Evolutionary conservation across 1,140 invertebrate species (phyloP), one percentile per base, ranked within the genome.

Genomic region (Drosophila ironensis): DNA sequence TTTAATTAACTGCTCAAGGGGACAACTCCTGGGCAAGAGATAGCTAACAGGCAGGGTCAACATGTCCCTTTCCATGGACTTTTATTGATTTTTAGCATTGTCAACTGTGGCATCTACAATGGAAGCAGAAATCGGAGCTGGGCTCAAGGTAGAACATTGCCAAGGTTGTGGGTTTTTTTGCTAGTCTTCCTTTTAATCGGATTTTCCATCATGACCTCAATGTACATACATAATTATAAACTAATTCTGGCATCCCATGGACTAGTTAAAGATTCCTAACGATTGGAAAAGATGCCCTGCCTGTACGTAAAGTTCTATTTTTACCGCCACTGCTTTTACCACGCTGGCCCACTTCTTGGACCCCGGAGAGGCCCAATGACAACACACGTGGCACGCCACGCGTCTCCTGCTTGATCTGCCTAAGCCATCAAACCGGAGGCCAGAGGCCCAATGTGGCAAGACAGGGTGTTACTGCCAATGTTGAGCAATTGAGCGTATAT

Each of bases 301-400:
- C 20, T 22, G 20, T 22, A 22, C 5, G 2, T 22, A 22, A 22
- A 3, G 20, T 22, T 22, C 20, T 22, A 22, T 22, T 22, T 22
- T 22, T 22, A 22, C 20, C 20, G 2, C 20, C 5, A 5, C 20
- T 22, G 20, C 20, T 14, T 16, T 35, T 3, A 14, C 20, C 20
- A 37, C 14, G 14, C 14, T 16, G 12, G 11, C 30, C 30, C 30
- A 14, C 1, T 2, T 28, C 37, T 38, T 17, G 35, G 16, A 20
- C 7, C 11, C 11, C 22, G 5, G 27, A 41, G 44, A 33, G 56
- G 51, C n/a, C 30, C 63, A 69, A 50, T 56, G 61, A 60, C 52
- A 72, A 41, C 28, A 68, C 74, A 78, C 68, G 73, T 76, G 72
- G 61, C 46, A 9, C 51, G 72, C 56, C 74, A 76, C 73, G 68